phyloP scores from a whole-genome alignment of 2,888 invertebrate genomes.

The Eupithecia centaureata region DNA sequence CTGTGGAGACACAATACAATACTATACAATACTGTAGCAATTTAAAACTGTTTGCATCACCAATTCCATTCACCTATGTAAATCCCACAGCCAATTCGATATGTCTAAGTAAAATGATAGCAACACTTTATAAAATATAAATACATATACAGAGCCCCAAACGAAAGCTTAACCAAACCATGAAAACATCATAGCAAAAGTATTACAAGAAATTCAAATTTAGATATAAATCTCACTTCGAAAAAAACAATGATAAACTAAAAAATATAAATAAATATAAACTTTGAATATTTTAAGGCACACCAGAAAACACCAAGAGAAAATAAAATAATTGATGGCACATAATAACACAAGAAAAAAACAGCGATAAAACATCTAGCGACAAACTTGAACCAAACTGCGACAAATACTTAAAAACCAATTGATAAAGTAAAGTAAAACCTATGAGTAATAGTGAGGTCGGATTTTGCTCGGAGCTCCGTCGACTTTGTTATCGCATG shows the following conservation, averaged over 20 bases:
- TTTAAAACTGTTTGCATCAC: not conserved
- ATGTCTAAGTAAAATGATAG: constrained; percentile 5
- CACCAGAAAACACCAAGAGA: not conserved
- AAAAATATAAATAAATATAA: not conserved
- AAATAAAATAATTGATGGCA: not conserved
- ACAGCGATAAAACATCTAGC: constrained; percentile 20
- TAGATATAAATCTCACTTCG: not conserved
- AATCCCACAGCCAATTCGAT: not conserved
- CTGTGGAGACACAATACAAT: too few relatives aligned
- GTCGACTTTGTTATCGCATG: constrained; percentile 44
- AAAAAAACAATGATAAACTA: not conserved
- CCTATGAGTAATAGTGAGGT: constrained; percentile 26
- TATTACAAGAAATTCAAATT: not conserved
- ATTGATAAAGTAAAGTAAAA: constrained; percentile 12
- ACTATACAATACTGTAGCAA: not conserved
- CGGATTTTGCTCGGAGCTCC: constrained; percentile 35
- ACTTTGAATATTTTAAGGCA: too few relatives aligned
- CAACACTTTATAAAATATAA: constrained; percentile 15
- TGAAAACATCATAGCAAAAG: not conserved
- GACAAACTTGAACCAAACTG: constrained; percentile 12
- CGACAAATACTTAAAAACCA: constrained; percentile 14
- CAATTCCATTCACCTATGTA: not conserved
- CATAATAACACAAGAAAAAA: not conserved
- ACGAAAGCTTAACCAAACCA: constrained; percentile 12
- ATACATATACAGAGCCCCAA: not conserved